These are phyloP conservation scores for Ichneumon xanthorius DNA, from an alignment of 2,888 invertebrate genomes.

Conservation along the genomic window DNA sequence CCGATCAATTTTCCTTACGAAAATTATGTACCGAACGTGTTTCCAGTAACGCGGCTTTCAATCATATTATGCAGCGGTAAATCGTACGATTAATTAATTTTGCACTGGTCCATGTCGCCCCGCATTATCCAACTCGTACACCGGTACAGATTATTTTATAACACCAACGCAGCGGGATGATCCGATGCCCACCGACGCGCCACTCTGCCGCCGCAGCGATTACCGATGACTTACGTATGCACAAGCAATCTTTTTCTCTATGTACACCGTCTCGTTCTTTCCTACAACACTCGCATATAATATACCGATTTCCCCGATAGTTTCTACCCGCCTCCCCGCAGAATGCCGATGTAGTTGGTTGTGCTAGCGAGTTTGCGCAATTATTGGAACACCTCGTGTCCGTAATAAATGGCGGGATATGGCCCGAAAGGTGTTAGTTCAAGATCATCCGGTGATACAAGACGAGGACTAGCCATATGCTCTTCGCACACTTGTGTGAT, in stretches of 20 bases:
- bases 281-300: conserved; percentile 33
- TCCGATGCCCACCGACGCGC: conserved; percentile 21
- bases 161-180: neutral
- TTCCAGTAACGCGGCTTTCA: neutral
- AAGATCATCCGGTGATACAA: conserved; percentile 82
- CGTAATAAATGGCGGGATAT: conserved; percentile 83
- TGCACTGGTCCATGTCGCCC: neutral
- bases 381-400: conserved; percentile 82
- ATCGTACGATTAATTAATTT: neutral
- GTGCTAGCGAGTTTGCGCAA: conserved; percentile 80
- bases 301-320: conserved; percentile 41
- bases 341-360: conserved; percentile 14
- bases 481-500: conserved; percentile 54
- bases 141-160: conserved; percentile 21
- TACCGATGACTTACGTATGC: conserved; percentile 82
- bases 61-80: neutral
- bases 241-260: conserved; percentile 69
- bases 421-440: conserved; percentile 84
- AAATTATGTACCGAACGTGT: neutral
- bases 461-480: conserved; percentile 56
- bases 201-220: conserved; percentile 70
- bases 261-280: conserved; percentile 28
- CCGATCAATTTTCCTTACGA: neutral
- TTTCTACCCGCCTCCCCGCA: conserved; percentile 25
- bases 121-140: neutral